Evolutionary conservation across 2,888 invertebrate species (phyloP).

Genomic region (Pseudanteris insignis): DNA sequence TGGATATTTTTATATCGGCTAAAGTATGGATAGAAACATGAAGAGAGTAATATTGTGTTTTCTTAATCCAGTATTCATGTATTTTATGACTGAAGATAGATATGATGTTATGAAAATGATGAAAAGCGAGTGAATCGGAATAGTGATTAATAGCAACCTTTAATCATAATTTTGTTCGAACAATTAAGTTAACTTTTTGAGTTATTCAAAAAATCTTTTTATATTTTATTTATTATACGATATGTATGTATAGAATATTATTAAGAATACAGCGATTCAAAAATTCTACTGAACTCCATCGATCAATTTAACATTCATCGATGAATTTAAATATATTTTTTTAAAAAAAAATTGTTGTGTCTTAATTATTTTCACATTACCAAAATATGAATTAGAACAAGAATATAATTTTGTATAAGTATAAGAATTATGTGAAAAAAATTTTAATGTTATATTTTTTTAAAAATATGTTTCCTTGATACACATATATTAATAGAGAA

Average conservation of each 20-base stretch:
- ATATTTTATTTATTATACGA: conserved; percentile 39
- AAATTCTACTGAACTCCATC: no score
- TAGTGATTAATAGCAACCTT: conserved; percentile 8
- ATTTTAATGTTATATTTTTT: no score
- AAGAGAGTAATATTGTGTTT: background rate
- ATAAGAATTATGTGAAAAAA: no score
- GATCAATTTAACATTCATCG: no score
- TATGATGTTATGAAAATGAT: no score
- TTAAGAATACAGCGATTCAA: no score
- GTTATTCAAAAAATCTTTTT: conserved; percentile 24
- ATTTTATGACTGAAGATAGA: conserved; percentile 25
- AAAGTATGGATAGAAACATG: conserved; percentile 1
- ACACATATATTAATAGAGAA: no score
- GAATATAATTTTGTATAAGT: no score
- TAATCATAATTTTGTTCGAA: conserved; percentile 5
- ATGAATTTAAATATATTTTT: conserved; percentile 22
- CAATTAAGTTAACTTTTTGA: conserved; percentile 14
- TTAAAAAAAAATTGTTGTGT: conserved; percentile 9
- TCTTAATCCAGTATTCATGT: conserved; percentile 32
- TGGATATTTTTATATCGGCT: conserved; percentile 19
- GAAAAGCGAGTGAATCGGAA: conserved; percentile 13
- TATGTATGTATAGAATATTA: conserved; percentile 1
- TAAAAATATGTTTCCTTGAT: no score
- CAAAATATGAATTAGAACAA: no score
- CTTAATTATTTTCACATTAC: no score